Evolutionary conservation across 2,797 vertebrate species (phyloP).

Genomic region (Paedocypris micromegethes): DNA sequence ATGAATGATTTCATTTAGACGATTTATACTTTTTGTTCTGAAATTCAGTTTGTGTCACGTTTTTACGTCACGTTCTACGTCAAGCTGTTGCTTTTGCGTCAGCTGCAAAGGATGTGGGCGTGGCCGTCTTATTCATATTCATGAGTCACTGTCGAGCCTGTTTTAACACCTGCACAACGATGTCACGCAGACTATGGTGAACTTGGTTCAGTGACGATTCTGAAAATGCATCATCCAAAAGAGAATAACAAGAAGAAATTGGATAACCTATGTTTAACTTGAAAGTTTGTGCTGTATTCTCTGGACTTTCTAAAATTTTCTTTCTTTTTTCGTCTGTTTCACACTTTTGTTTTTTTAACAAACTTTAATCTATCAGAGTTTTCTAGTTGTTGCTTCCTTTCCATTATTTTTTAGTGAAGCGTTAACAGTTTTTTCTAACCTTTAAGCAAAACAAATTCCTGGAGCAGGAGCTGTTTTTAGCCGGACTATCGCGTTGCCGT

Average conservation of each 20-base stretch:
- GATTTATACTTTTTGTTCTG: too few relatives aligned
- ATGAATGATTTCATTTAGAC: too few relatives aligned
- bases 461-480: constrained; percentile 53
- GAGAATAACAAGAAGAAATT: background rate
- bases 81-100: too few relatives aligned
- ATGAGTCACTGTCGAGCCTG: background rate
- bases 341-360: background rate
- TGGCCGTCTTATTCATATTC: constrained; percentile 20
- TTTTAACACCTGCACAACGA: background rate
- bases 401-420: constrained; percentile 38
- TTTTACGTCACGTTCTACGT: too few relatives aligned
- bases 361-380: too few relatives aligned
- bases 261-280: too few relatives aligned
- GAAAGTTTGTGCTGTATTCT: background rate
- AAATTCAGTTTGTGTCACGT: too few relatives aligned
- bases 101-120: background rate
- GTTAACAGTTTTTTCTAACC: constrained; percentile 43
- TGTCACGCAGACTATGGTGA: constrained; percentile 3
- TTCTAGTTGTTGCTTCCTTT: too few relatives aligned
- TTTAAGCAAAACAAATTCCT: background rate
- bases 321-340: background rate
- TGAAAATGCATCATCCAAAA: background rate
- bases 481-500: constrained; percentile 51
- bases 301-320: background rate
- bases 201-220: constrained; percentile 2